Evolutionary conservation across 1,140 invertebrate species (phyloP), one percentile per base, ranked within the genome.

Genomic region (Cydia pomonella): DNA sequence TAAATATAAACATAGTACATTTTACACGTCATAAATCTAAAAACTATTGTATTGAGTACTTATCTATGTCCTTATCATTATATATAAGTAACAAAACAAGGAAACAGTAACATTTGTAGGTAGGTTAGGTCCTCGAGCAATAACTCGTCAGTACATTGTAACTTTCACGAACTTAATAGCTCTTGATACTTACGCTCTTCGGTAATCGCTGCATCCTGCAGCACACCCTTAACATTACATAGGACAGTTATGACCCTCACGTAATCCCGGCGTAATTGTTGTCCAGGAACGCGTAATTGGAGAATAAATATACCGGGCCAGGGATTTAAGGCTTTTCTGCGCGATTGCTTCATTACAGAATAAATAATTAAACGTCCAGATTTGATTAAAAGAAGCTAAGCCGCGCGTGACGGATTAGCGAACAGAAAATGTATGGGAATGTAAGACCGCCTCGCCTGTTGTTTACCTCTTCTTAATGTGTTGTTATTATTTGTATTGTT

Each of bases 191-290:
- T n/a, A 18, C 18, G 47, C 47, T 50, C 47, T 3, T 44, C 18
- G 0, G 18, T 7, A 50, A 50, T 18, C n/a, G 47, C n/a, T n/a
- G 47, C 0, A 18, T 7, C n/a, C n/a, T 44, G n/a, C 47, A 38
- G 33, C 33, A 50, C 3, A 50, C 73, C 75, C 76, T 85, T 82
- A 82, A 85, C 83, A 85, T 90, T 89, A 90, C 86, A 88, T 80
- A 76, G 85, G 82, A 88, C 80, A 85, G 87, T 90, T 92, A 92
- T 92, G 90, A 90, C 85, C 86, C 79, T 81, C 79, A 80, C 82
- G 82, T 92, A 92, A 92, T 90, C 90, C 87, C 80, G 27, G 82
- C 73, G 77, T 89, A 92, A 92, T 90, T 92, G 87, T 90, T 92
- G 90, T 90, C 88, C 90, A 87, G 81, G 76, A 86, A 88, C 76